A percentile compares a stretch with the other conserved stretches of the same genome.
These are phyloP conservation scores for Spodoptera litura DNA, from an alignment of 1,140 invertebrate genomes.

Conservation along the genomic window DNA sequence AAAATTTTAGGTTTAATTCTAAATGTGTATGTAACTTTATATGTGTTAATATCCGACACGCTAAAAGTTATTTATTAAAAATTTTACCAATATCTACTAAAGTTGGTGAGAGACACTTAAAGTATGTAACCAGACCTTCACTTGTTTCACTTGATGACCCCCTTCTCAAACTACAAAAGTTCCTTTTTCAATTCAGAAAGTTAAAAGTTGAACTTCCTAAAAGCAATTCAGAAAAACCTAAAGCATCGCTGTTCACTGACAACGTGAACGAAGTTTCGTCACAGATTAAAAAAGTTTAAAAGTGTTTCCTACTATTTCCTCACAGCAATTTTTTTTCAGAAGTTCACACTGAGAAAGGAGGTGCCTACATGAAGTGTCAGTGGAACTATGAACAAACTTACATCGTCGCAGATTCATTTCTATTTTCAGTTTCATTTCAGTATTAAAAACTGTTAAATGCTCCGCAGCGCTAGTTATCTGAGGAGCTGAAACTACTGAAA, in stretches of 20 bases:
- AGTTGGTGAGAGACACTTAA: slow-evolving; percentile 31
- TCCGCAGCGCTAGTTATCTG: slow-evolving; percentile 52
- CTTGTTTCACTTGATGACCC: too few species aligned
- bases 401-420: slow-evolving; percentile 34
- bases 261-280: slow-evolving; percentile 56
- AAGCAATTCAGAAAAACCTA: slow-evolving; percentile 59
- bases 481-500: slow-evolving; percentile 35
- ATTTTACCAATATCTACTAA: neutral
- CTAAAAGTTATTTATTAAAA: too few species aligned
- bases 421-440: slow-evolving; percentile 52
- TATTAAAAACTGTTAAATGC: slow-evolving; percentile 30
- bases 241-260: slow-evolving; percentile 54
- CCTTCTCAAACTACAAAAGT: slow-evolving; percentile 53
- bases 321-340: slow-evolving; percentile 39
- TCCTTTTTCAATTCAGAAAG: slow-evolving; percentile 57
- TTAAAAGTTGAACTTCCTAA: slow-evolving; percentile 61
- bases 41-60: too few species aligned
- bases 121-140: slow-evolving; percentile 20
- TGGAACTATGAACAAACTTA: slow-evolving; percentile 24
- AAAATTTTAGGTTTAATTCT: too few species aligned
- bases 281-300: slow-evolving; percentile 69
- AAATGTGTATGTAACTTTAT: too few species aligned
- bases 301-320: slow-evolving; percentile 56
- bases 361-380: slow-evolving; percentile 45
- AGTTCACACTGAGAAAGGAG: slow-evolving; percentile 24